Percentiles rank a stretch among this genome's conserved stretches.
phyloP scores from a whole-genome alignment of 2,888 invertebrate species.

The Cerceris rybyensis region DNA sequence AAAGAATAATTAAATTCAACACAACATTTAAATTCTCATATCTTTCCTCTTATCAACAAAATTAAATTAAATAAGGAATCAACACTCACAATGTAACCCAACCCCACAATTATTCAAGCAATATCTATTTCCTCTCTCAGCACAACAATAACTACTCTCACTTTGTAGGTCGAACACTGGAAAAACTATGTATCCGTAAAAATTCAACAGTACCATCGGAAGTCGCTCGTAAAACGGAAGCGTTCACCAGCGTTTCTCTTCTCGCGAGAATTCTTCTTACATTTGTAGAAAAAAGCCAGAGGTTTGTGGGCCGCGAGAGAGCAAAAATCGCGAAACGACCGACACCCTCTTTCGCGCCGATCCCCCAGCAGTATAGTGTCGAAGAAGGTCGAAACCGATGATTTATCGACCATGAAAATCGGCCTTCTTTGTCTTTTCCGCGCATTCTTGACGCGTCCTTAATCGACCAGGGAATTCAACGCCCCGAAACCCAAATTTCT shows the following conservation, averaged over 20 bases:
- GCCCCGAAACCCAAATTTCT: slow-evolving; percentile 17
- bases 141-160: slow-evolving; percentile 29
- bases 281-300: slow-evolving; percentile 41
- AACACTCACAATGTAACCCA: too few species aligned
- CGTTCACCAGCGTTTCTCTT: slow-evolving; percentile 60
- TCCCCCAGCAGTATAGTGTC: slow-evolving; percentile 25
- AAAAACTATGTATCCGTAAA: slow-evolving; percentile 54
- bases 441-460: slow-evolving; percentile 30
- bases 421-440: slow-evolving; percentile 42
- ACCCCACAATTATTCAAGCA: neutral
- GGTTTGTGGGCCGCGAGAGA: slow-evolving; percentile 75
- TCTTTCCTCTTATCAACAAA: too few species aligned
- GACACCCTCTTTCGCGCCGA: slow-evolving; percentile 33
- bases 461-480: slow-evolving; percentile 35
- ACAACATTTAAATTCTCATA: too few species aligned
- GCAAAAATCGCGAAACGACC: slow-evolving; percentile 66
- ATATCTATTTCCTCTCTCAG: neutral
- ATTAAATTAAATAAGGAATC: too few species aligned
- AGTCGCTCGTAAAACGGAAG: slow-evolving; percentile 66
- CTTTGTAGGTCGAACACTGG: slow-evolving; percentile 56
- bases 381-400: slow-evolving; percentile 54
- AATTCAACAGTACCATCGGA: slow-evolving; percentile 55
- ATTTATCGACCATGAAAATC: slow-evolving; percentile 59
- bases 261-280: slow-evolving; percentile 35
- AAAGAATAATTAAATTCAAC: too few species aligned